phyloP scores from a whole-genome alignment of 2,113 vertebrate genomes.

The Brachyistius frenatus region DNA sequence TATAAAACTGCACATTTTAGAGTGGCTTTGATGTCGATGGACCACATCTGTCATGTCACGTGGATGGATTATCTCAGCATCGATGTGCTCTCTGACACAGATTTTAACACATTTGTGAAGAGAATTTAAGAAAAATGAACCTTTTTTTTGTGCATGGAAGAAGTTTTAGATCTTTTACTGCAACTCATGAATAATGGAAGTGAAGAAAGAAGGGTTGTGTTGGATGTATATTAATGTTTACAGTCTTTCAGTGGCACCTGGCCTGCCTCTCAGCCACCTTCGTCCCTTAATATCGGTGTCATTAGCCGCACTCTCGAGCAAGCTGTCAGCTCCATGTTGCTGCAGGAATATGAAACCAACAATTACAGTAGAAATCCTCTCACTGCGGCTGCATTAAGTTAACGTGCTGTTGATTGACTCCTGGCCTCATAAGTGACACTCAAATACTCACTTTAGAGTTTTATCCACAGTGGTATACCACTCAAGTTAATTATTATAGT shows the following conservation, averaged over 20 bases:
- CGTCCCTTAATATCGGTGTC: constrained; percentile 41
- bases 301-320: constrained; percentile 46
- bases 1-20: no score
- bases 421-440: constrained; percentile 21
- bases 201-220: no score
- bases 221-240: not conserved
- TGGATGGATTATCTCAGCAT: no score
- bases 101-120: no score
- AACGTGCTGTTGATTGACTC: constrained; percentile 69
- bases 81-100: no score
- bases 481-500: constrained; percentile 9
- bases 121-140: no score
- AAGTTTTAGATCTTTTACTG: no score
- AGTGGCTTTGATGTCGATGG: no score
- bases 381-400: constrained; percentile 45
- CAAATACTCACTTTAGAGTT: constrained; percentile 22
- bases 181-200: no score
- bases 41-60: no score
- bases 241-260: constrained; percentile 42
- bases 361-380: constrained; percentile 68
- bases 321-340: constrained; percentile 63
- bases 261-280: constrained; percentile 48
- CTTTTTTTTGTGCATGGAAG: no score
- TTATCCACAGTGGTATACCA: not conserved
- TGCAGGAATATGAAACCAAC: constrained; percentile 75